These are phyloP conservation scores for Rhopalosiphum maidis DNA, from an alignment of 1,140 invertebrate genomes.

Conservation along the genomic window DNA sequence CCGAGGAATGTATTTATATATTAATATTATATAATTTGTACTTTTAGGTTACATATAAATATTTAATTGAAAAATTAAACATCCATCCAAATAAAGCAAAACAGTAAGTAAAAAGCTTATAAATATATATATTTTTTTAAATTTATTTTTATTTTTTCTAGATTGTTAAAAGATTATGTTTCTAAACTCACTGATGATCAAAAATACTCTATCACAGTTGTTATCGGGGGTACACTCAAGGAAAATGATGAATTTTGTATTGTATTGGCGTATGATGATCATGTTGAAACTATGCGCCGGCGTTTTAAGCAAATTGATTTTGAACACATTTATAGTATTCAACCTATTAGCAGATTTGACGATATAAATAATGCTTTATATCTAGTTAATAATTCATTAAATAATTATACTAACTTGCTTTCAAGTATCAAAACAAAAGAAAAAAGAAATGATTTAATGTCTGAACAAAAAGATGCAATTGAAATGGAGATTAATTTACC, in stretches of 20 bases:
- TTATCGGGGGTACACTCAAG: slow-evolving; percentile 29
- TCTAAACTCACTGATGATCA: neutral
- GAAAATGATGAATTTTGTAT: slow-evolving; percentile 48
- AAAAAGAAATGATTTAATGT: neutral
- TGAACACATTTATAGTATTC: slow-evolving; percentile 55
- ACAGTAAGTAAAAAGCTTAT: slow-evolving; percentile 16
- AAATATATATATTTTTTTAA: too few relatives aligned
- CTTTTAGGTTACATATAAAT: slow-evolving; percentile 48
- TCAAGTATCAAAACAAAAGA: slow-evolving; percentile 50
- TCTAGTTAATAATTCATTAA: neutral
- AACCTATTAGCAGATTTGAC: slow-evolving; percentile 37
- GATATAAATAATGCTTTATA: slow-evolving; percentile 33
- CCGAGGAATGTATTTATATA: neutral
- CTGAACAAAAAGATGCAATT: neutral
- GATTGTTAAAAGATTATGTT: slow-evolving; percentile 40
- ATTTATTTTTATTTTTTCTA: neutral
- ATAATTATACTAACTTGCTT: neutral
- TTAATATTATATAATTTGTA: neutral
- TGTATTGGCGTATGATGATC: slow-evolving; percentile 26
- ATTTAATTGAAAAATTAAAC: slow-evolving; percentile 30
- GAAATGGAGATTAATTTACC: slow-evolving; percentile 15
- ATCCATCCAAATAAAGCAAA: slow-evolving; percentile 52
- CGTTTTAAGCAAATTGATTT: slow-evolving; percentile 44
- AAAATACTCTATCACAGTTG: slow-evolving; percentile 18
- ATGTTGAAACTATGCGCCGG: slow-evolving; percentile 37